Evolutionary conservation across 2,113 vertebrate genomes (phyloP).

Genomic region (Heteronetta atricapilla): DNA sequence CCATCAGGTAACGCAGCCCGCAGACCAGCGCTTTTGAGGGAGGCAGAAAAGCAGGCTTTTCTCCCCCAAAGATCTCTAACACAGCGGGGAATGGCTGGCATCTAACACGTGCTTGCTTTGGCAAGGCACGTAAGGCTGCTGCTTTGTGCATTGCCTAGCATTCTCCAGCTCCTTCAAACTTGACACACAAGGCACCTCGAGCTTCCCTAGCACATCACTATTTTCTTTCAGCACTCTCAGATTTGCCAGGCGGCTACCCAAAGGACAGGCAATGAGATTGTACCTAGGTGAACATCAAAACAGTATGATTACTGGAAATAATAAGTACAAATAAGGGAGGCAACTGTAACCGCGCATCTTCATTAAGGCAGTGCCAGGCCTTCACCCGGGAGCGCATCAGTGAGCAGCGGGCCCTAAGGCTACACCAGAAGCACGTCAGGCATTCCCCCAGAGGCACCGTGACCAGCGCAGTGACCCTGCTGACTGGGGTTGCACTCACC

Average conservation of each 20-base stretch:
- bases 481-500: neutral
- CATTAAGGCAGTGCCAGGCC: neutral
- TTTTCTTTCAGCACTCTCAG: neutral
- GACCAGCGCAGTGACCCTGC: neutral
- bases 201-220: neutral
- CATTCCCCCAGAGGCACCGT: neutral
- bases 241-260: neutral
- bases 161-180: neutral
- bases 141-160: neutral
- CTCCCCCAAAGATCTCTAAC: neutral
- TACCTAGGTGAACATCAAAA: neutral
- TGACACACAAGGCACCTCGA: neutral
- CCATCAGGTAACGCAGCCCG: neutral
- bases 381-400: neutral
- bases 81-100: neutral
- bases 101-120: neutral
- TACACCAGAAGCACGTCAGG: neutral
- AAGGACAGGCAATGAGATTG: neutral
- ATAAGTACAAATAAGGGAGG: neutral
- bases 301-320: neutral
- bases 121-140: fast-evolving
- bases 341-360: neutral
- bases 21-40: neutral
- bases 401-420: neutral
- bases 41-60: neutral